Base-by-base conservation (phyloP, 1,140 invertebrate genomes). In the Drosophila subpulchrella region DNA sequence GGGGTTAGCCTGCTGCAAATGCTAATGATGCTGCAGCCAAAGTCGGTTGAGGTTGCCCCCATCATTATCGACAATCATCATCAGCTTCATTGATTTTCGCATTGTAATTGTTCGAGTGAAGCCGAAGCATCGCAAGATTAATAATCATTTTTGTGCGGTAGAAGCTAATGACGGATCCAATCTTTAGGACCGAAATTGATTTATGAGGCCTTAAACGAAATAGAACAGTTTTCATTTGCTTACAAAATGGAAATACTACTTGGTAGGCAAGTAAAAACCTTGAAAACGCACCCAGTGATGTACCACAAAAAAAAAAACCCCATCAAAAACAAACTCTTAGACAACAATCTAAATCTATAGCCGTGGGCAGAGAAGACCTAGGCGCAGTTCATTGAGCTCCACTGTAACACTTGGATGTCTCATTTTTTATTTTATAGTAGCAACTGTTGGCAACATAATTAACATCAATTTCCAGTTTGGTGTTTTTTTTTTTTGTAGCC, bases 371-470 rank as follows among this genome's bases (percentile, higher is more conserved):
- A 34, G 36, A 36, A 71, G 65, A 50, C 67, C 67, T 86, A 86
- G 83, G 75, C 78, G 47, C 60, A 85, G 83, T 86, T 86, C 82
- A 86, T 75, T 86, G 82, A 86, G 82, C 82, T 59, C 48, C 11
- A 67, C 54, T 67, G 72, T 75, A 75, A 74, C 46, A 41, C 48
- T 54, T 30, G 58, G 54, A 54, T 60, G 77, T 73, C 61, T 38
- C 58, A 67, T 42, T 42, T 42, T 15, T 42, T 42, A 60, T 75
- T 42, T 62, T 73, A 55, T 70, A 57, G 73, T 65, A 68, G 81
- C 81, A 81, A 67, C 78, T 76, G 61, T 73, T 73, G 76, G 81
- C 81, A 77, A 70, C 78, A 86, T 88, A 86, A 82, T 85, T 86
- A 85, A 75, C 82, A 77, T 70, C 62, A 85, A 85, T 81, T 78